phyloP scores from a whole-genome alignment of 2,888 invertebrate species.

The Aromia moschata region DNA sequence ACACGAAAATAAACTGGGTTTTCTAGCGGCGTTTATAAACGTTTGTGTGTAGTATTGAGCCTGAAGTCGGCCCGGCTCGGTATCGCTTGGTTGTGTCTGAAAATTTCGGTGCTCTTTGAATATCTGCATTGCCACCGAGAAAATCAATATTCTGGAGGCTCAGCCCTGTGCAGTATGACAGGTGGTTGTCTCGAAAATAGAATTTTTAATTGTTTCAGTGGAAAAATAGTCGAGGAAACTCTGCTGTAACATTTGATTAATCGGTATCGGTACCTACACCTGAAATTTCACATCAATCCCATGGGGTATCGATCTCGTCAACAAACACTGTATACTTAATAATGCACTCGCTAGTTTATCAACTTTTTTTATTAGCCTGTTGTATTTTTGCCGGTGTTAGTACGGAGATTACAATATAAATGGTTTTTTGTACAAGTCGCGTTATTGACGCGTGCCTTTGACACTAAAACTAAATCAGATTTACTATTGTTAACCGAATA shows the following conservation, averaged over 20 bases:
- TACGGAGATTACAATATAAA: slow-evolving; percentile 21
- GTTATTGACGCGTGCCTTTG: neutral
- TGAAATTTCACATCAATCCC: slow-evolving; percentile 8
- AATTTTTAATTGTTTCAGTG: slow-evolving; percentile 19
- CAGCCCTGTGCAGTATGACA: slow-evolving; percentile 60
- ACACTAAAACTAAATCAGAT: neutral
- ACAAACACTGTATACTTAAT: slow-evolving; percentile 12
- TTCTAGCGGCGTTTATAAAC: slow-evolving; percentile 35
- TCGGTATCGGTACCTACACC: slow-evolving; percentile 1
- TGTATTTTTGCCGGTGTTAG: slow-evolving; percentile 22
- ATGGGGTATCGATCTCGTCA: slow-evolving; percentile 21
- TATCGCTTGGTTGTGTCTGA: slow-evolving; percentile 31
- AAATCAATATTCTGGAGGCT: slow-evolving; percentile 63
- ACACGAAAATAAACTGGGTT: slow-evolving; percentile 53
- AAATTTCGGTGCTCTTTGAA: slow-evolving; percentile 54
- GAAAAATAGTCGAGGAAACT: neutral
- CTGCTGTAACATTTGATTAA: neutral
- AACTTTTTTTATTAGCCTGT: slow-evolving; percentile 22
- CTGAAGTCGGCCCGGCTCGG: slow-evolving; percentile 25
- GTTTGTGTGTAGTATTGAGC: slow-evolving; percentile 35
- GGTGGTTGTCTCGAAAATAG: slow-evolving; percentile 58
- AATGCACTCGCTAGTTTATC: slow-evolving; percentile 27
- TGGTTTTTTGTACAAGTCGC: neutral
- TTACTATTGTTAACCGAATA: too few species aligned
- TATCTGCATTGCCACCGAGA: slow-evolving; percentile 63